Base-by-base conservation (phyloP, 1,140 invertebrate genomes). In the Cylas formicarius region DNA sequence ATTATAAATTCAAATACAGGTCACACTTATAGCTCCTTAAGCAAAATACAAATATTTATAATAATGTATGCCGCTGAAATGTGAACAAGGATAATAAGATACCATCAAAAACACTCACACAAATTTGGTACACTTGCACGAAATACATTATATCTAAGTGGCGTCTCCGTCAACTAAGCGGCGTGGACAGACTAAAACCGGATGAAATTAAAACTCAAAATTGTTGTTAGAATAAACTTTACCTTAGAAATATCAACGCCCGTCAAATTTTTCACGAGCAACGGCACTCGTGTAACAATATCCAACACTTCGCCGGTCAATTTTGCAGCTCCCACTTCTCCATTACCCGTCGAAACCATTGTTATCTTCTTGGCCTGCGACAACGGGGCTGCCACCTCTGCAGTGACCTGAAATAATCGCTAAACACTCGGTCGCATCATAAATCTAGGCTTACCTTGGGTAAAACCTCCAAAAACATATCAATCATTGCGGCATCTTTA, bases 381-480 rank as follows among this genome's bases (percentile, higher is more conserved):
- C 32, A 97, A 66, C 11, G 93, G 93, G 27, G 91, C 91, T 22
- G 92, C 90, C 32, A 97, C 86, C 72, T 97, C 94, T 21, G 93
- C 92, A 20, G 92, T 53, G 26, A 59, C 46, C 56, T 58, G 43
- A 31, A 46, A 19, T 37, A 31, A 22, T 29, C 9, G 45, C 24
- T 29, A 27, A 13, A 21, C 13, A 19, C 3, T 38, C 16, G 23
- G 14, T 6, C 28, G 24, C 32, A 10, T 27, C 23, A 37, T 10
- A 22, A 2, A 22, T 37, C 9, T 27, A 19, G 0, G 16, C 34
- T 44, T 72, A 95, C 92, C 79, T 92, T 95, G 24, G 94, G 93
- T 58, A 97, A 68, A n/a, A 86, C 89, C 39, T 96, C 90, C 14
- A 98, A 75, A 60, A 96, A 82, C 93, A 97, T 97, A 59, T 97